Evolutionary conservation across 2,797 vertebrate species (phyloP).

Genomic region (Echeneis naucrates): DNA sequence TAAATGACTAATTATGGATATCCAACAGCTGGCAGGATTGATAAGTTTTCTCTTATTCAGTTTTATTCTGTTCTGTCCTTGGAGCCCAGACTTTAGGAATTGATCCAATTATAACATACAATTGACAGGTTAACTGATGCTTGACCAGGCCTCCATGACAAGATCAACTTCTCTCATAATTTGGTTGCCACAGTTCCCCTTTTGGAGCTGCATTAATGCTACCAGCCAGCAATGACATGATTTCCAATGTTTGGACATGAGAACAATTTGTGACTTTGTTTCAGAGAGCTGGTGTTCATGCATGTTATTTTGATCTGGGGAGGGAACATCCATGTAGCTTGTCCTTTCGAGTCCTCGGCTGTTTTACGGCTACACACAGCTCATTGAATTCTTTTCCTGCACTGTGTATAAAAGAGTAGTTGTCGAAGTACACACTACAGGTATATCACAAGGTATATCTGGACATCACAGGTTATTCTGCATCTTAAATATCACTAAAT

Average conservation of each 20-base stretch:
- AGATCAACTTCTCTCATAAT: conserved; percentile 46
- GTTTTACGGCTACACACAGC: conserved; percentile 17
- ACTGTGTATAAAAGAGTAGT: not conserved
- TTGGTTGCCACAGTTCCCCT: conserved; percentile 50
- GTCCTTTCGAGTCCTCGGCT: conserved; percentile 24
- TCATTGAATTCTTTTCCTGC: conserved; percentile 3
- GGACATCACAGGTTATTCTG: conserved; percentile 11
- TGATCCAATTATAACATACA: conserved; percentile 28
- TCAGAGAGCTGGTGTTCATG: conserved; percentile 39
- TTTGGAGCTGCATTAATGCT: conserved; percentile 30
- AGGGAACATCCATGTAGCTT: not conserved
- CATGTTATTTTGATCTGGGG: not conserved
- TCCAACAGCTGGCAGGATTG: not conserved
- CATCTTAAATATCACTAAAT: not conserved
- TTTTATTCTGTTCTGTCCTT: not conserved
- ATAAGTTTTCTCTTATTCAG: not conserved
- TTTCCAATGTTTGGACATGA: conserved; percentile 37
- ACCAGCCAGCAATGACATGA: conserved; percentile 29
- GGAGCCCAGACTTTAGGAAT: not conserved
- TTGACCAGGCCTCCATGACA: conserved; percentile 20
- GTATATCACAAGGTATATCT: conserved; percentile 21
- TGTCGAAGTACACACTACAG: conserved; percentile 1
- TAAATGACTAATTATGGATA: not conserved
- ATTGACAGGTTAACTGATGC: conserved; percentile 37
- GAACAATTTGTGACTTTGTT: conserved; percentile 32